Evolutionary conservation across 2,888 invertebrate genomes (phyloP).

Genomic region (Catocala fraxini): DNA sequence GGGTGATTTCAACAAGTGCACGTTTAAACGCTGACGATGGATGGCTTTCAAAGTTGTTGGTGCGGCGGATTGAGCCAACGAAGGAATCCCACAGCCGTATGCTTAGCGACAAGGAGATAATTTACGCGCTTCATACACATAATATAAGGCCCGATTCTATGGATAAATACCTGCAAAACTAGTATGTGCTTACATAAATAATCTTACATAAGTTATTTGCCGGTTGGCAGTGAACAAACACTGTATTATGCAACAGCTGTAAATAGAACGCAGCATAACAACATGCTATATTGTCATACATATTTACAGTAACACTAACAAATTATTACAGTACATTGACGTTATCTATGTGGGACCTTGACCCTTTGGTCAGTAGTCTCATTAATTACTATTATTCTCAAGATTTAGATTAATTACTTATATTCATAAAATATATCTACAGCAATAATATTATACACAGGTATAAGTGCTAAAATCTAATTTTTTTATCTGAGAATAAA

Average conservation of each 20-base stretch:
- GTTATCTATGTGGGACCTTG: constrained; percentile 58
- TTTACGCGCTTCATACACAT: constrained; percentile 98
- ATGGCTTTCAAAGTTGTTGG: constrained; percentile 96
- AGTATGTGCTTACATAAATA: constrained; percentile 89
- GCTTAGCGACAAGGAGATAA: constrained; percentile 98
- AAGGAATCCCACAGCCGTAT: constrained; percentile 98
- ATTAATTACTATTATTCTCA: too few relatives aligned
- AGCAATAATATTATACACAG: too few relatives aligned
- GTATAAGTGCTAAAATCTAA: too few relatives aligned
- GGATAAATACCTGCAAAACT: constrained; percentile 95
- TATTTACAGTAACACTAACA: constrained; percentile 31
- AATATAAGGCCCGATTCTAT: constrained; percentile 96
- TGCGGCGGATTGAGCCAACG: constrained; percentile 96
- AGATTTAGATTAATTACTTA: too few relatives aligned
- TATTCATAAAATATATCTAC: too few relatives aligned
- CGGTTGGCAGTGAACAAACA: constrained; percentile 48
- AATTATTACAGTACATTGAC: constrained; percentile 46
- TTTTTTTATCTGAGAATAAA: too few relatives aligned
- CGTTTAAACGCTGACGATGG: constrained; percentile 88
- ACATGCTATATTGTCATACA: background rate
- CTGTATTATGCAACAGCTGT: constrained; percentile 78
- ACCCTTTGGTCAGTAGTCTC: constrained; percentile 39
- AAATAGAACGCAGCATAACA: constrained; percentile 65
- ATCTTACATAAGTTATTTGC: constrained; percentile 49
- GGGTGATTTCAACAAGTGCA: constrained; percentile 76